Evolutionary conservation across 2,113 vertebrate species (phyloP).

Genomic region (Mola mola): DNA sequence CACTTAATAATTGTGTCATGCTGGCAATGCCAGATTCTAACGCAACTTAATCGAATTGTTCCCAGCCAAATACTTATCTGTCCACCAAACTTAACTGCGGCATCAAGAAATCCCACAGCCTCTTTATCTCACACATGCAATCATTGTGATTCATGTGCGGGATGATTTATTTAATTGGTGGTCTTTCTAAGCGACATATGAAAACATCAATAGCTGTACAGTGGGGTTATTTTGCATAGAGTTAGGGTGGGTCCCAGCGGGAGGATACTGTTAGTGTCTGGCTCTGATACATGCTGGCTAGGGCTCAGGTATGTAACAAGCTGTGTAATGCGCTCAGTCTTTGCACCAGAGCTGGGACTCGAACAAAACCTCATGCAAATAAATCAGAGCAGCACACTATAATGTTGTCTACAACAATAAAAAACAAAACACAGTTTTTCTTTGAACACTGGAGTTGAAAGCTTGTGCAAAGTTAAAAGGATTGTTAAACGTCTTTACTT

Average conservation of each 20-base stretch:
- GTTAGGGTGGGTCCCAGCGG: slow-evolving; percentile 28
- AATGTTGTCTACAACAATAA: slow-evolving; percentile 13
- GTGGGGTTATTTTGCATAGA: slow-evolving; percentile 14
- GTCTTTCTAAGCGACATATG: slow-evolving; percentile 17
- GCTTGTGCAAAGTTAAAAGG: slow-evolving; percentile 17
- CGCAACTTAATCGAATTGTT: no score
- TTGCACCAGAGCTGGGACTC: slow-evolving; percentile 50
- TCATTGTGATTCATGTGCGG: slow-evolving; percentile 27
- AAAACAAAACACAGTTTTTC: slow-evolving; percentile 31
- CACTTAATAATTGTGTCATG: neutral
- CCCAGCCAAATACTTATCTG: no score
- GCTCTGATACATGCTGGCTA: slow-evolving; percentile 36
- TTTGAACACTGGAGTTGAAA: neutral
- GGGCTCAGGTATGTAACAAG: slow-evolving; percentile 52
- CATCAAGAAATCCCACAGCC: no score
- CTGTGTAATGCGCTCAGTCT: slow-evolving; percentile 55
- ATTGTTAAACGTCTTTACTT: no score
- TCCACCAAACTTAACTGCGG: no score
- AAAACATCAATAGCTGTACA: slow-evolving; percentile 15
- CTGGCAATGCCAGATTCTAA: neutral
- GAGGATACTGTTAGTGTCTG: slow-evolving; percentile 41
- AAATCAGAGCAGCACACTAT: slow-evolving; percentile 36
- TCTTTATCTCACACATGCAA: slow-evolving; percentile 13
- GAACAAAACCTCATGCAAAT: slow-evolving; percentile 37
- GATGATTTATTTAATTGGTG: slow-evolving; percentile 26